These are phyloP conservation scores for Gadopsis marmoratus DNA, from an alignment of 2,797 vertebrate species.

Conservation along the genomic window DNA sequence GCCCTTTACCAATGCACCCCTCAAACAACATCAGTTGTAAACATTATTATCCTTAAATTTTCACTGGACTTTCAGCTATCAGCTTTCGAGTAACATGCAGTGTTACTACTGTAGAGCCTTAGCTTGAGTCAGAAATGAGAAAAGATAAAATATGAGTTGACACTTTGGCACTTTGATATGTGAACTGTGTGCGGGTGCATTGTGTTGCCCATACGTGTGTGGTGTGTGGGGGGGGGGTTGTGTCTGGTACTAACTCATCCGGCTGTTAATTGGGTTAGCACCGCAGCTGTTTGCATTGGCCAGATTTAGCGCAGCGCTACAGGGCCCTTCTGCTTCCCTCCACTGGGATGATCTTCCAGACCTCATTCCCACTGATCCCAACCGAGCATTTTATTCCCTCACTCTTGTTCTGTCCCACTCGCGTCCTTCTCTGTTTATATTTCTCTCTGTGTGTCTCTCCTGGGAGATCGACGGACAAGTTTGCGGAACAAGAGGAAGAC, in stretches of 20 bases:
- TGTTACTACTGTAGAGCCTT: too few species aligned
- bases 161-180: neutral
- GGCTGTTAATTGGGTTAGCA: slow-evolving; percentile 96
- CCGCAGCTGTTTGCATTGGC: slow-evolving; percentile 93
- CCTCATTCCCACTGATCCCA: slow-evolving; percentile 88
- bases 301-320: slow-evolving; percentile 95
- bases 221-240: slow-evolving; percentile 65
- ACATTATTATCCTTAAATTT: too few species aligned
- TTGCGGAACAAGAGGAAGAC: slow-evolving; percentile 28
- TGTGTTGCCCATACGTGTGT: slow-evolving; percentile 52
- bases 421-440: slow-evolving; percentile 27
- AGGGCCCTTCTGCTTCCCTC: slow-evolving; percentile 93
- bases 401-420: slow-evolving; percentile 29
- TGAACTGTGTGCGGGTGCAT: slow-evolving; percentile 40
- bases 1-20: too few species aligned
- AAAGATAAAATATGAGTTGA: too few species aligned
- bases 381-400: slow-evolving; percentile 59
- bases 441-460: slow-evolving; percentile 27
- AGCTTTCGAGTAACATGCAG: too few species aligned
- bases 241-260: slow-evolving; percentile 97
- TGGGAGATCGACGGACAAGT: slow-evolving; percentile 25
- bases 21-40: too few species aligned
- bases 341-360: slow-evolving; percentile 91
- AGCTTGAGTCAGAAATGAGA: too few species aligned
- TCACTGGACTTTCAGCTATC: too few species aligned